Evolutionary conservation across 2,797 vertebrate genomes (phyloP), one percentile per base, ranked within the genome.

Genomic region (Intellagama lesueurii): DNA sequence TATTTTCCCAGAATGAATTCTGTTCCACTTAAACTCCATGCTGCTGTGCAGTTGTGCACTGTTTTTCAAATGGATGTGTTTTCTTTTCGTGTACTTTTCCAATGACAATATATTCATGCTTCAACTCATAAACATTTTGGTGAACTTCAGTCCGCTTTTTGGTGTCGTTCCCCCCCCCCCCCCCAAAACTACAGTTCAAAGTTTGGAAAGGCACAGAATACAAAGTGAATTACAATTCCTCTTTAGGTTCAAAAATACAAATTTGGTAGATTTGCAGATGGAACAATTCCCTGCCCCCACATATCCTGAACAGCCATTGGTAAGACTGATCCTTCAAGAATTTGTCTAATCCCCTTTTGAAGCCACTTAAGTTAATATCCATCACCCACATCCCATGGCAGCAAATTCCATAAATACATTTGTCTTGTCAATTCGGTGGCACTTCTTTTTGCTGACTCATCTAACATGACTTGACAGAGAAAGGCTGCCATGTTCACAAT

Each of bases 401-500:
- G 32, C 84, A 40, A 30, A 64, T 86, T 76, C 73, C 84, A 76
- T 60, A 76, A 76, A n/a, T 28, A 40, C 60, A 72, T 52, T n/a
- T 49, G 28, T 8, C n/a, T 44, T 78, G 93, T 93, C 88, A 94
- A 83, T 91, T 93, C 90, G 75, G 44, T 0, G 6, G 12, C 24
- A 26, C n/a, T 73, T 72, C 17, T 72, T 89, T 93, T n/a, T 83
- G n/a, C 89, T 87, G 88, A 90, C 84, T 93, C 92, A 92, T 83
- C 91, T 95, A 93, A 94, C 0, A 0, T 90, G 94, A 94, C 40
- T 68, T 81, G 93, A 91, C 93, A 92, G 86, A 90, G 87, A 90
- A 94, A 89, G 90, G 79, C 89, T 92, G 93, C 91, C 90, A 85
- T 88, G 91, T 92, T 90, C 87, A 89, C 87, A 90, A 93, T 91